Conservation (phyloP, 53 echinoderm and acorn worm genomes). For the Zoroaster sp. region DNA sequence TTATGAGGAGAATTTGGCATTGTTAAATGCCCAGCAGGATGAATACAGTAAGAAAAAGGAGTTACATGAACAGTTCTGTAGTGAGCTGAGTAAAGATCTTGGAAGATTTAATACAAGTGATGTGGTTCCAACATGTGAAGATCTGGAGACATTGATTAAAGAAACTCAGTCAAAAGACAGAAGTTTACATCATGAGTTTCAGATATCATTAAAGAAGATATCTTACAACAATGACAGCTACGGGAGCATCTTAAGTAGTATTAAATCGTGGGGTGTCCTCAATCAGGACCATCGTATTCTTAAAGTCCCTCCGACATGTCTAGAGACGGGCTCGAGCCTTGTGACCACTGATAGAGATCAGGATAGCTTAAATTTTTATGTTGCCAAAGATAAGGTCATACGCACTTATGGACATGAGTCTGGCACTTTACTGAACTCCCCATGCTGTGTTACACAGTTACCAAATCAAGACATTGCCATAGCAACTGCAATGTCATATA, state of each 20-base stretch:
- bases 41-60: not conserved
- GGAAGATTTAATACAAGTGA: not conserved
- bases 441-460: constrained; percentile 24
- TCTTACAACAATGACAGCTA: not conserved
- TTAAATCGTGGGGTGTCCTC: not conserved
- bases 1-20: not conserved
- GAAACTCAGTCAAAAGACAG: not conserved
- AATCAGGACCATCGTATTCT: not conserved
- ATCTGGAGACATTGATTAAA: not conserved
- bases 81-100: not conserved
- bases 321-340: not conserved
- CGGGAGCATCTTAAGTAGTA: not conserved
- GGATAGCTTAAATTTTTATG: constrained; percentile 2
- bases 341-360: not conserved
- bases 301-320: not conserved
- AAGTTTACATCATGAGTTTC: not conserved
- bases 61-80: not conserved
- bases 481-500: constrained; percentile 45
- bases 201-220: not conserved
- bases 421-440: not conserved
- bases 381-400: not conserved
- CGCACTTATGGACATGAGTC: not conserved
- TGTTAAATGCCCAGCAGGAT: constrained; percentile 15
- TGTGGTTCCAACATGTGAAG: not conserved
- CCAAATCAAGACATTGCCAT: constrained; percentile 31